Conservation (phyloP, 1,140 invertebrate species). For the Drosophila parabipectinata region DNA sequence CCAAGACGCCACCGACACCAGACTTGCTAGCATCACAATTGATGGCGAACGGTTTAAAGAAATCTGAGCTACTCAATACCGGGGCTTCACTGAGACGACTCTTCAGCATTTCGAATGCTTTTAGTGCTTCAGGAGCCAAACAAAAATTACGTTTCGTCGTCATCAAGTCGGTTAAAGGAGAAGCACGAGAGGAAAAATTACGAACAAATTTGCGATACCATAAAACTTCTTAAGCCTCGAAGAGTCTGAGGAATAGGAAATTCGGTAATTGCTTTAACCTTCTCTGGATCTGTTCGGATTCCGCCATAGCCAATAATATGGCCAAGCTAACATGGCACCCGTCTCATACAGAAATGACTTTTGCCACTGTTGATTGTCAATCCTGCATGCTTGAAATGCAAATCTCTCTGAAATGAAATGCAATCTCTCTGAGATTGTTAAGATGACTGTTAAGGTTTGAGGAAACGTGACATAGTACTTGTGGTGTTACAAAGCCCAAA, state of each 20-base stretch:
- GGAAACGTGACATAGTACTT: no score
- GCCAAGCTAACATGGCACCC: neutral
- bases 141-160: slow-evolving; percentile 2
- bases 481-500: no score
- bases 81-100: neutral
- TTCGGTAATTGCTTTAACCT: neutral
- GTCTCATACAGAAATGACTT: slow-evolving; percentile 7
- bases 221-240: neutral
- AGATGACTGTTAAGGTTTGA: no score
- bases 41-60: neutral
- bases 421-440: no score
- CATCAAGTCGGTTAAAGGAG: slow-evolving; percentile 3
- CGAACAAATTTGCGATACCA: neutral
- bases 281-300: neutral
- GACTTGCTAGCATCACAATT: neutral
- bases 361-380: neutral
- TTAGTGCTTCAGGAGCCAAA: no score
- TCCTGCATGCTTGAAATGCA: neutral
- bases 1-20: no score
- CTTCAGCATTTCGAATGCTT: neutral
- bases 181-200: neutral
- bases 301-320: slow-evolving; percentile 9
- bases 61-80: no score
- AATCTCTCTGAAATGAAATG: no score
- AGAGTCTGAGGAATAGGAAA: neutral